phyloP scores from a whole-genome alignment of 2,113 vertebrate species.

The Spea multiplicata region DNA sequence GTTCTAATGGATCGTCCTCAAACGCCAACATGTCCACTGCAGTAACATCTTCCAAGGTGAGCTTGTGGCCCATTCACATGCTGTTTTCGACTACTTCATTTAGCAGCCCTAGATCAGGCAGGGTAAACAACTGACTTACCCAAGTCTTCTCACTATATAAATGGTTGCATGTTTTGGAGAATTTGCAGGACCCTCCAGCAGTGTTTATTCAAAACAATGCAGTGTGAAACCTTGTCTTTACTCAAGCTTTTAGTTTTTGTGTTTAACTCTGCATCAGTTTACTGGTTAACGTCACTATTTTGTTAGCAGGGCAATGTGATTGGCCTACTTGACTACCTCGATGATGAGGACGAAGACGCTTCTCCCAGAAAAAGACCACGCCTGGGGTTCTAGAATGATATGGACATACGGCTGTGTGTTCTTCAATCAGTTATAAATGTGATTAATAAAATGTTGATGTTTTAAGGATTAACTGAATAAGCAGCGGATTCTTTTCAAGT shows the following conservation, averaged over 20 bases:
- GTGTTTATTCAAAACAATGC: no score
- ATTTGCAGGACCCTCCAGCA: no score
- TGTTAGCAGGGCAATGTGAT: constrained; percentile 81
- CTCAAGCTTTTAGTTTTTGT: no score
- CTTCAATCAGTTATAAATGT: no score
- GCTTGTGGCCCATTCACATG: constrained; percentile 7
- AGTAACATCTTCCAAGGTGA: constrained; percentile 74
- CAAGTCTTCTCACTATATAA: no score
- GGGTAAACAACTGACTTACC: no score
- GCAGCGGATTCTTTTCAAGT: constrained; percentile 70
- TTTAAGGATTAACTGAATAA: constrained; percentile 36
- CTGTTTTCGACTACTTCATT: not conserved
- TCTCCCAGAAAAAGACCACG: constrained; percentile 92
- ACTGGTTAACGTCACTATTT: not conserved
- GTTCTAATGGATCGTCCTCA: constrained; percentile 81
- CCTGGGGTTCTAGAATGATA: constrained; percentile 84
- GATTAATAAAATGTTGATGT: no score
- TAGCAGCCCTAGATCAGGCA: no score
- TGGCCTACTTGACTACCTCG: constrained; percentile 95
- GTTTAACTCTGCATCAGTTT: no score
- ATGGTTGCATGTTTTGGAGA: no score
- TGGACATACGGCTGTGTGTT: constrained; percentile 42
- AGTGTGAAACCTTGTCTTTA: no score
- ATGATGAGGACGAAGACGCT: constrained; percentile 90
- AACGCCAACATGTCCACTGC: constrained; percentile 73